Base-by-base conservation (phyloP, 2,888 invertebrate genomes). In the Thysanoteuthis rhombus region DNA sequence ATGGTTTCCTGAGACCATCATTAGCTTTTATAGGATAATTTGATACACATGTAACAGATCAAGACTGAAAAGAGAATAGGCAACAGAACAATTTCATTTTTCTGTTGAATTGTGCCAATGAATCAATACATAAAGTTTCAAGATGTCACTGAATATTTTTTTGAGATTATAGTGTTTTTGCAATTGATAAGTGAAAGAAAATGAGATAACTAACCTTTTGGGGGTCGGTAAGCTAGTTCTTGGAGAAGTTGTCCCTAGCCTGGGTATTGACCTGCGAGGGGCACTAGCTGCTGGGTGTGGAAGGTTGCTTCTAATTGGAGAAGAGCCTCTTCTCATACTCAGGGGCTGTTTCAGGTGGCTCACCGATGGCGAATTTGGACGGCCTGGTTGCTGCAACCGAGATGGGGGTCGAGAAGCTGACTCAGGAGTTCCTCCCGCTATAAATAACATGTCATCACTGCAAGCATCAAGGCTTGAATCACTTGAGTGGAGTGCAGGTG, bases 401-500 rank as follows among this genome's bases (percentile, higher is more conserved):
- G 93, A 93, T 92, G 92, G 92, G 40, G 40, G 92, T 58, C 93
- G 47, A 36, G 52, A 38, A 28, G 47, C 58, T 5, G 93, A 93
- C 28, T 93, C 93, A 22, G 93, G 93, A 45, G 92, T 92, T n/a
- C 92, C 92, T n/a, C 92, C 92, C 16, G 93, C 93, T 47, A 93
- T 36, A 39, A 47, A 93, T 52, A 58, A 47, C 93, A 93, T 93
- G 38, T 93, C 93, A 93, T 93, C 93, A 58, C 93, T 93, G 39
- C 93, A 47, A 32, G 93, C 38, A 58, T 93, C 93, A 58, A 93
- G 93, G 52, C 93, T 93, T 39, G 93, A 93, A 47, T 93, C 93
- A 93, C 93, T 93, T 45, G 93, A 93, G 52, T 93, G 52, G 28
- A 93, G 42, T 39, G 93, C 47, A 32, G 93, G 93, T 19, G 93